A percentile compares a stretch with the other conserved stretches of the same genome.
Conservation (phyloP, 2,888 invertebrate genomes). For the Callosobruchus maculatus region DNA sequence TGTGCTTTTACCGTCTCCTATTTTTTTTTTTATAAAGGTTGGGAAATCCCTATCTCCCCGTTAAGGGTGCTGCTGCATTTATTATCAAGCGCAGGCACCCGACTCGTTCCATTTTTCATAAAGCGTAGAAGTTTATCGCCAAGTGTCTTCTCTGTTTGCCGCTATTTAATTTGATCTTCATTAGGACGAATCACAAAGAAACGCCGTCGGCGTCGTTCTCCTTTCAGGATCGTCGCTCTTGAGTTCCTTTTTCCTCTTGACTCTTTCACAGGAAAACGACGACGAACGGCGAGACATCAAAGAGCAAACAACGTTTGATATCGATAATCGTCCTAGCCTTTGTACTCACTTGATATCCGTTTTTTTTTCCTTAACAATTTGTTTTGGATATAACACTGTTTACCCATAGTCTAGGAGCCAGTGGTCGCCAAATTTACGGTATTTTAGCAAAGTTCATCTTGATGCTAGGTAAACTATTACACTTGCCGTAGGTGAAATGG, state of each 20-base stretch:
- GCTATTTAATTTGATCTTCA: not conserved
- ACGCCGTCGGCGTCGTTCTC: not conserved
- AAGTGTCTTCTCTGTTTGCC: not conserved
- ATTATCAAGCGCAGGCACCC: not conserved
- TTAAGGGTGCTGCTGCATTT: not conserved
- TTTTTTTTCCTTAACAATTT: not conserved
- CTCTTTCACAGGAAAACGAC: not conserved
- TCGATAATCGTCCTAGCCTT: not conserved
- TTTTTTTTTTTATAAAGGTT: not conserved
- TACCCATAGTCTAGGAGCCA: no score
- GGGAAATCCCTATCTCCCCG: not conserved
- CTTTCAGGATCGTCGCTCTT: not conserved
- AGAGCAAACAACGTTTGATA: not conserved
- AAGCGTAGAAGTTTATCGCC: not conserved
- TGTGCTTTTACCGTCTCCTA: no score
- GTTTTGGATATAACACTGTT: not conserved
- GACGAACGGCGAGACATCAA: not conserved
- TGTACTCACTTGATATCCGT: not conserved
- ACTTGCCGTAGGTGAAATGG: no score
- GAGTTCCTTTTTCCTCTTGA: not conserved
- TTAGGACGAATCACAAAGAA: not conserved
- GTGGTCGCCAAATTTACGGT: no score
- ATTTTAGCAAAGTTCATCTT: no score
- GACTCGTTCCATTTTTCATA: not conserved
- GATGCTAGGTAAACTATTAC: no score